A percentile compares a stretch with the other conserved stretches of the same genome.
Evolutionary conservation across 1,140 invertebrate species (phyloP).

Genomic region (Ooceraea biroi): DNA sequence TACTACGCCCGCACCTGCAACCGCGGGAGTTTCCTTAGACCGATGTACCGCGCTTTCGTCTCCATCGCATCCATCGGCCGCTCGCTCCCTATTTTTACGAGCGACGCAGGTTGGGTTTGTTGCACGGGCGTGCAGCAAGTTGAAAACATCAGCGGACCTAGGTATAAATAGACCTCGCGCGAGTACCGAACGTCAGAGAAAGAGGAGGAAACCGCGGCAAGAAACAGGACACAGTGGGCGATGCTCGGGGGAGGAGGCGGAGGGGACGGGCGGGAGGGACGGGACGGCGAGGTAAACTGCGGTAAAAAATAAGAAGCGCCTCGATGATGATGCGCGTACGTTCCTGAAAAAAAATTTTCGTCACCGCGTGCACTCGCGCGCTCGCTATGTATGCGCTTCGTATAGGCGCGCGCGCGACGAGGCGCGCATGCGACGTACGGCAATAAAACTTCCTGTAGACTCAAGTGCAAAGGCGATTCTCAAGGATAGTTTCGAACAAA

Average conservation of each 20-base stretch:
- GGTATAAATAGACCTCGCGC: constrained; percentile 74
- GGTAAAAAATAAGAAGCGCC: constrained; percentile 61
- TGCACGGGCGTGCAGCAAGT: constrained; percentile 71
- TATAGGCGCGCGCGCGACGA: not conserved
- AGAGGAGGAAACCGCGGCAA: constrained; percentile 27
- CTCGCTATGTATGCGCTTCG: not conserved
- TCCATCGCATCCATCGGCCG: not conserved
- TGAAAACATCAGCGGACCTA: constrained; percentile 74
- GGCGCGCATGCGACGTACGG: not conserved
- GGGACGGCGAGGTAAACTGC: not conserved
- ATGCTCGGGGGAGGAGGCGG: not conserved
- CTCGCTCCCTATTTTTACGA: constrained; percentile 73
- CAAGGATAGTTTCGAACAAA: constrained; percentile 39
- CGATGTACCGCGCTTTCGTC: not conserved
- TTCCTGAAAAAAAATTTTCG: constrained; percentile 58
- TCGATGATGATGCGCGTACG: constrained; percentile 51
- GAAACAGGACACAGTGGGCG: not conserved
- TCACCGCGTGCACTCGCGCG: constrained; percentile 32
- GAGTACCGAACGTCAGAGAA: constrained; percentile 46
- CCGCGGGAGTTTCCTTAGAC: constrained; percentile 40
- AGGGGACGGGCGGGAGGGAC: not conserved
- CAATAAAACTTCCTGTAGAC: constrained; percentile 20
- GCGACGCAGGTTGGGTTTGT: constrained; percentile 69
- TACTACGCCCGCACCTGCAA: constrained; percentile 48
- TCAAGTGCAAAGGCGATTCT: constrained; percentile 9